Evolutionary conservation across 2,797 vertebrate genomes (phyloP).

Genomic region (Tiaroga cobitis): DNA sequence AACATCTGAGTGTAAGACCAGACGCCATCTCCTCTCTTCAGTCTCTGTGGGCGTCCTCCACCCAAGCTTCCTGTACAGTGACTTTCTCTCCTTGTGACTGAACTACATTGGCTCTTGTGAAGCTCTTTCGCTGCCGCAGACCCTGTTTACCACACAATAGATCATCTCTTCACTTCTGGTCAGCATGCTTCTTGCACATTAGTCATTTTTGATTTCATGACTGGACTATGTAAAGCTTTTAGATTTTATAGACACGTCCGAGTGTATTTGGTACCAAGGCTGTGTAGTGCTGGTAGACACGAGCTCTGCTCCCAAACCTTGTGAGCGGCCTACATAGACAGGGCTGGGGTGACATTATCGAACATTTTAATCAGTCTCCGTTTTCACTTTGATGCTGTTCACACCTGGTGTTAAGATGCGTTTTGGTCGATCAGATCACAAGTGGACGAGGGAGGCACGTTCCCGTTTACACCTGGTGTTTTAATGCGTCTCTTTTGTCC

Average conservation of each 20-base stretch:
- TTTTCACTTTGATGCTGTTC: neutral
- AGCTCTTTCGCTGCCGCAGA: slow-evolving; percentile 2
- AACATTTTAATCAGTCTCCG: neutral
- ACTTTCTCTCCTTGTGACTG: neutral
- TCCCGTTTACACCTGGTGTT: neutral
- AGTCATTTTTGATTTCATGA: neutral
- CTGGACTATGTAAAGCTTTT: neutral
- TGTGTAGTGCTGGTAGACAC: neutral
- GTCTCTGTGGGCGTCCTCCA: neutral
- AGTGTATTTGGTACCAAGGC: neutral
- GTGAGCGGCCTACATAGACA: neutral
- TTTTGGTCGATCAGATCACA: neutral
- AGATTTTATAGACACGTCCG: neutral
- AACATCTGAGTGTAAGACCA: neutral
- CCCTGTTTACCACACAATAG: neutral
- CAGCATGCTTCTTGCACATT: slow-evolving; percentile 25
- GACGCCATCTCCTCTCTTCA: neutral
- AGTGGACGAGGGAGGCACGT: neutral
- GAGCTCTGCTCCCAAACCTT: slow-evolving; percentile 18
- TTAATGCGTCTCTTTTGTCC: neutral
- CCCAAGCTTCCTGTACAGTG: slow-evolving; percentile 15
- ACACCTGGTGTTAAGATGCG: neutral
- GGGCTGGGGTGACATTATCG: no score
- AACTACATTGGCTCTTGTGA: neutral
- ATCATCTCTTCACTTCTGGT: slow-evolving; percentile 16